These are phyloP conservation scores for Clistopyga incitator DNA, from an alignment of 2,888 invertebrate species.

Conservation along the genomic window DNA sequence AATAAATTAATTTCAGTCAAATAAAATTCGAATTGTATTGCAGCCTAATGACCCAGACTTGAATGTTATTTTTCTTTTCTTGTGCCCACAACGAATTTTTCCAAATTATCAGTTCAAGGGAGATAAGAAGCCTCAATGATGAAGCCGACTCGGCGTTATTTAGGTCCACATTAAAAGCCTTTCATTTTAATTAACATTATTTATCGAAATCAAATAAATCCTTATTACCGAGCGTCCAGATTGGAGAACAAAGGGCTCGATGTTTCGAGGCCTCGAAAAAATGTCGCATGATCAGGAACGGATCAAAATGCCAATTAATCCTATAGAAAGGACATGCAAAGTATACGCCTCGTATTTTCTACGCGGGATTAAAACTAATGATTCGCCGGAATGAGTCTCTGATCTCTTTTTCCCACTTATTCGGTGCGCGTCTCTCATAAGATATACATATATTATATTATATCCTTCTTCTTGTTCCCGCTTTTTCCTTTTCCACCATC, in stretches of 20 bases:
- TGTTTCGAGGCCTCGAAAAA: constrained; percentile 29
- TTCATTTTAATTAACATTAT: background rate
- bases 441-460: constrained; percentile 29
- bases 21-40: background rate
- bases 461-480: constrained; percentile 30
- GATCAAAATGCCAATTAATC: constrained; percentile 51
- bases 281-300: constrained; percentile 45
- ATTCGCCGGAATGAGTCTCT: constrained; percentile 65
- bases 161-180: background rate
- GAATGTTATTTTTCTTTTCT: background rate
- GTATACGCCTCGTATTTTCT: constrained; percentile 29
- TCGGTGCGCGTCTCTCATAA: constrained; percentile 35
- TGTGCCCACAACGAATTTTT: background rate
- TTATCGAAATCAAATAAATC: constrained; percentile 3
- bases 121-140: background rate
- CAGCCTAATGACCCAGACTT: background rate
- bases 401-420: constrained; percentile 58
- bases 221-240: constrained; percentile 14
- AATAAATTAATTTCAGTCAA: constrained; percentile 11
- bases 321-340: constrained; percentile 34
- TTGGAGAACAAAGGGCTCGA: constrained; percentile 35
- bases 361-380: constrained; percentile 55
- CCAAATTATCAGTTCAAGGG: background rate
- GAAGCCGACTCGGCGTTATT: background rate
- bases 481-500: constrained; percentile 51